Evolutionary conservation across 2,888 invertebrate species (phyloP), one percentile per base, ranked within the genome.

Genomic region (Eulithis prunata): DNA sequence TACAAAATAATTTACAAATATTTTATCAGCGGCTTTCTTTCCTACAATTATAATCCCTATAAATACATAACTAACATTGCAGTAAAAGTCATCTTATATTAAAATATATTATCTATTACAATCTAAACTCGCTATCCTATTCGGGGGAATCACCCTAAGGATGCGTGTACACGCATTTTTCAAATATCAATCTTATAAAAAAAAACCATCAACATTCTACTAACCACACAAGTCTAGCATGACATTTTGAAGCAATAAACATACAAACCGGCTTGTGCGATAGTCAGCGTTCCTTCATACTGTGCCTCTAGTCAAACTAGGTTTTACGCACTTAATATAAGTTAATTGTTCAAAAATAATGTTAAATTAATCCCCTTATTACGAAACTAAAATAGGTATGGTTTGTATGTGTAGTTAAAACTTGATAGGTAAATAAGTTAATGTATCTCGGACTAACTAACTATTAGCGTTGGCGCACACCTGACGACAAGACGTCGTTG

Each of bases 1-100:
- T 91, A 91, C 86, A 88, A 88, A 91, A 90, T 91, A 91, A 90
- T 88, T 89, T 89, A 90, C 85, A 86, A 75, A 75, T 75, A 21
- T 82, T 79, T 76, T 78, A 77, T 77, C 71, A 76, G 71, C 73
- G 78, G 76, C 68, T 69, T 64, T 72, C 72, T 64, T 72, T 79
- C 80, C 66, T 72, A 76, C 38, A 32, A 21, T 51, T 10, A 10
- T 14, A 2, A 36, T 68, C 47, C 69, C 75, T 81, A 84, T 76
- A 78, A 77, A 80, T 82, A 82, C 78, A 79, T 78, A 77, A 78
- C 67, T 83, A 82, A 80, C 78, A 76, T 78, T 79, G 80, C 78
- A 82, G 82, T 82, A 81, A 84, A 75, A 85, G 81, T 78, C 75
- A 69, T 79, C 84, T 86, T 81, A 82, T 84, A 82, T 77, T 84